Evolutionary conservation across 2,113 vertebrate genomes (phyloP).

Genomic region (Melanocharis versteri): DNA sequence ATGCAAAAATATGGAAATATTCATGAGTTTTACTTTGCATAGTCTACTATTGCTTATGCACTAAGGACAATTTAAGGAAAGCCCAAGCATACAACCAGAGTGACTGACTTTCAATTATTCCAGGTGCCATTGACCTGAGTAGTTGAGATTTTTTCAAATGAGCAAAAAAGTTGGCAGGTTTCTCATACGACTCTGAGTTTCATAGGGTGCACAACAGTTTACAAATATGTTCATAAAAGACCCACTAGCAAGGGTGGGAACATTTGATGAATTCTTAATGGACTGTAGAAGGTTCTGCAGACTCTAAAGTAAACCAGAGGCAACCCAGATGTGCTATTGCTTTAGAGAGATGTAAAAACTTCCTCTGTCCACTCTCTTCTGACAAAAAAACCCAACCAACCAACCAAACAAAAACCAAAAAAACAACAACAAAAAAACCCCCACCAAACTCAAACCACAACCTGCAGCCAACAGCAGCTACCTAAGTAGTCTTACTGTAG

Average conservation of each 20-base stretch:
- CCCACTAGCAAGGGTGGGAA: not conserved
- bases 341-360: not conserved
- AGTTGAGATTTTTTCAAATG: not conserved
- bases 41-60: not conserved
- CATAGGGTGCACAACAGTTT: not conserved
- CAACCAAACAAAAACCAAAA: no score
- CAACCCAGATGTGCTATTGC: not conserved
- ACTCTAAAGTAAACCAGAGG: not conserved
- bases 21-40: not conserved
- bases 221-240: not conserved
- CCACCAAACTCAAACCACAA: fast-evolving
- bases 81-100: not conserved
- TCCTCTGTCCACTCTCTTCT: not conserved
- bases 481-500: not conserved
- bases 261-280: not conserved
- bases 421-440: no score
- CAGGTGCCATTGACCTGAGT: not conserved
- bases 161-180: not conserved
- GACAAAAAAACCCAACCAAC: fast-evolving
- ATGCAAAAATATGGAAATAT: not conserved
- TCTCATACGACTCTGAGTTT: not conserved
- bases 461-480: not conserved
- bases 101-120: not conserved
- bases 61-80: not conserved
- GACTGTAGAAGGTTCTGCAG: not conserved